phyloP scores from a whole-genome alignment of 2,797 vertebrate genomes.

The Coreius guichenoti region DNA sequence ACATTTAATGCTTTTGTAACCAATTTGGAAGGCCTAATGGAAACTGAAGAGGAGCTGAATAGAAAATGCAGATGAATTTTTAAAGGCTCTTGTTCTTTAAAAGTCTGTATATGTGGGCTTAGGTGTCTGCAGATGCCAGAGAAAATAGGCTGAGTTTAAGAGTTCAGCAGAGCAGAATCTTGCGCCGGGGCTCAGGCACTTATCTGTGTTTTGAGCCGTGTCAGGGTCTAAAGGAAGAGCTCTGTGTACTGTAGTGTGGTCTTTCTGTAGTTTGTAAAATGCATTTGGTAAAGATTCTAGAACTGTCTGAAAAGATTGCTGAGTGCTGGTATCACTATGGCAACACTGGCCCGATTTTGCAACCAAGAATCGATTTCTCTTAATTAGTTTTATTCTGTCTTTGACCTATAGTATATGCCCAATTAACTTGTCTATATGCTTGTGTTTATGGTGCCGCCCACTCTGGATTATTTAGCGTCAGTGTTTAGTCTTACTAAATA shows the following conservation, averaged over 20 bases:
- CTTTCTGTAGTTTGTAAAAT: constrained; percentile 6
- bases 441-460: not conserved
- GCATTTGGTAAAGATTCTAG: constrained; percentile 16
- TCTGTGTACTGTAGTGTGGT: not conserved
- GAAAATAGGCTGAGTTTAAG: constrained; percentile 19
- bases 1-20: constrained; percentile 48
- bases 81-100: constrained; percentile 31
- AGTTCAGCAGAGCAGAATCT: constrained; percentile 37
- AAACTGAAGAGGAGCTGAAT: not conserved
- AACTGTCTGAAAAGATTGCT: constrained; percentile 15
- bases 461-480: not conserved
- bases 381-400: constrained; percentile 41
- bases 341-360: constrained; percentile 16
- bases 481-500: not conserved
- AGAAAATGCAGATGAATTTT: constrained; percentile 33
- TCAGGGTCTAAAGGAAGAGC: constrained; percentile 25
- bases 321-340: constrained; percentile 22
- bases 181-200: constrained; percentile 2
- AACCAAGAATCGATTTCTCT: constrained; percentile 12
- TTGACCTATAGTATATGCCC: constrained; percentile 25
- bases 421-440: constrained; percentile 25
- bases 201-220: constrained; percentile 23
- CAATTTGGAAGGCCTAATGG: constrained; percentile 24
- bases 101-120: constrained; percentile 16
- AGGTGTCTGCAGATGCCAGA: constrained; percentile 24